Base-by-base conservation (phyloP, 2,888 invertebrate species). In the Melangyna quadrimaculata region DNA sequence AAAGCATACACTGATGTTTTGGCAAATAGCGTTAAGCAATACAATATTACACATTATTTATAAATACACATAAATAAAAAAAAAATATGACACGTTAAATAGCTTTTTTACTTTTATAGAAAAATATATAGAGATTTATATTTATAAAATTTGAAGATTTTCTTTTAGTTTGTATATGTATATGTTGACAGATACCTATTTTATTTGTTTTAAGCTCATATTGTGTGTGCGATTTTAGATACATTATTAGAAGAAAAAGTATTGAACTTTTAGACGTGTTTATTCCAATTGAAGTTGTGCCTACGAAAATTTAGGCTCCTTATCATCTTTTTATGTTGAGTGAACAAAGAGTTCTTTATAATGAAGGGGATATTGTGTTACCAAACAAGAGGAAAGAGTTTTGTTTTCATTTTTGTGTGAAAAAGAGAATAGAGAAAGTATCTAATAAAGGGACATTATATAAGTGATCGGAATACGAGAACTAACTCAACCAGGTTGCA, bases 1-100 rank as follows among this genome's bases (percentile, higher is more conserved):
- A 29, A 87, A 87, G 87, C 87, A 82, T 82, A 87, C 87, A 87
- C 82, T 53, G 70, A 87, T 53, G 67, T 73, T 51, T 80, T 81
- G 72, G 78, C 80, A 71, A 82, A 78, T 78, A 87, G 81, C 87
- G 70, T 74, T 65, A 87, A 87, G 87, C 87, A 78, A 59, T 82
- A 84, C 78, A 79, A 67, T 40, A 40, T 71, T 79, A 82, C 78
- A 82, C 69, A 86, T 72, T 73, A 51, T 73, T 69, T 12, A 73
- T 80, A 72, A 70, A 86, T 57, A 86, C 78, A 86, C 69, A 45
- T 67, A 55, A 77, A 63, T 51, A 48, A 78, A 78, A 24, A 73
- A 81, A 48, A 78, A 78, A 24, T 70, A 81, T 57, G 43, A 81
- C 77, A 81, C 69, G 37, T 40, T 80, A 67, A 80, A 77, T 80